These are phyloP conservation scores for Psephotus haematonotus DNA, from an alignment of 2,113 vertebrate species.

Conservation along the genomic window DNA sequence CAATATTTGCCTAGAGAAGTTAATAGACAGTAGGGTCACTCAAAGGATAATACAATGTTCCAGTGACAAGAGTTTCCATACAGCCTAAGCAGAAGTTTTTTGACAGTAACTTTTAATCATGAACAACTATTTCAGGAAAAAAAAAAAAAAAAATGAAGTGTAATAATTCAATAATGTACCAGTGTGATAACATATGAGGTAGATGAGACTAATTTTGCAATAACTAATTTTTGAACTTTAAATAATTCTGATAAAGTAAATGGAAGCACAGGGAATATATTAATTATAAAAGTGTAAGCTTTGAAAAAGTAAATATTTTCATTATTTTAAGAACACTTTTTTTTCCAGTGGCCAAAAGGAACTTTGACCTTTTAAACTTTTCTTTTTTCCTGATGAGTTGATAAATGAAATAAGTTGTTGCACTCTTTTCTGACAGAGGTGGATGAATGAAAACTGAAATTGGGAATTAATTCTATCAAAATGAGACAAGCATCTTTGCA, in stretches of 20 bases:
- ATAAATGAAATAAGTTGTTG: neutral
- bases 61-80: fast-evolving
- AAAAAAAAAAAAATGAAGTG: neutral
- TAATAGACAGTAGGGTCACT: neutral
- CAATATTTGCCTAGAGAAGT: neutral
- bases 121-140: neutral
- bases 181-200: neutral
- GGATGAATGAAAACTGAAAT: neutral
- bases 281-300: neutral
- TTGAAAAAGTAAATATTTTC: neutral
- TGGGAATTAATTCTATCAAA: neutral
- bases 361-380: neutral
- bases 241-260: neutral
- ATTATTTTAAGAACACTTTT: neutral
- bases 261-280: neutral
- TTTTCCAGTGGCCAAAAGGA: neutral
- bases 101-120: neutral
- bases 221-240: neutral
- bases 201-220: neutral
- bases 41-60: neutral
- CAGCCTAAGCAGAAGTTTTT: neutral
- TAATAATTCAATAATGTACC: neutral
- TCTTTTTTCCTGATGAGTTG: neutral
- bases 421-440: neutral
- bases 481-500: neutral